Base-by-base conservation (phyloP, 2,888 invertebrate species). In the Zygothrica quintamaculata region DNA sequence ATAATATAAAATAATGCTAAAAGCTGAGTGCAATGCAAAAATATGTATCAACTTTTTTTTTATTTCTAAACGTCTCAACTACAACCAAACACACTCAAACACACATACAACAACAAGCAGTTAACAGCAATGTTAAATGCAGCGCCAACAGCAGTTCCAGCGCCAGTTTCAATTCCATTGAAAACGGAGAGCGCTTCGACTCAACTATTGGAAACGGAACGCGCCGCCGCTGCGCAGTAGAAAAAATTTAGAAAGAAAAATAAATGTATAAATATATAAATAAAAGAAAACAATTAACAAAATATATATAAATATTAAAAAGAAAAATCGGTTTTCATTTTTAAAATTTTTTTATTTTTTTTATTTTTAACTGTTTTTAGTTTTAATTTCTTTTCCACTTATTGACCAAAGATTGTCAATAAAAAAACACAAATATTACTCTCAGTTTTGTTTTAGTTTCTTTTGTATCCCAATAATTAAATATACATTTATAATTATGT, bases 401-500 rank as follows among this genome's bases (percentile, higher is more conserved):
- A 74, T 68, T 87, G 71, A 68, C 61, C 48, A 58, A 60, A 69
- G 62, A 66, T 5, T 60, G 72, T 71, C 68, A 77, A 86, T 69
- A 60, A 55, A 57, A 56, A 62, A 71, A n/a, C n/a, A n/a, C 56
- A 57, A 60, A 74, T 55, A 57, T 59, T 57, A 58, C 18, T 57
- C n/a, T n/a, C n/a, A n/a, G n/a, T 53, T 53, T 65, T 46, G 48
- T 42, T 62, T 72, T 68, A 62, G 62, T 62, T 71, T 44, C 53
- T 59, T 65, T 75, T 74, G 72, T 73, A 86, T 87, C 75, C 84
- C 86, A 81, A 75, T 70, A 86, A 68, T 79, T 86, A 84, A 86
- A 84, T 85, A 77, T 81, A 87, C 81, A 89, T 76, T 77, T 82
- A 82, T 76, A 66, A 73, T 73, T 86, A 73, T 69, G 56, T 87